Percentiles rank a stretch among this genome's conserved stretches.
Evolutionary conservation across 2,888 invertebrate genomes (phyloP).

Genomic region (Drymonia ruficornis): DNA sequence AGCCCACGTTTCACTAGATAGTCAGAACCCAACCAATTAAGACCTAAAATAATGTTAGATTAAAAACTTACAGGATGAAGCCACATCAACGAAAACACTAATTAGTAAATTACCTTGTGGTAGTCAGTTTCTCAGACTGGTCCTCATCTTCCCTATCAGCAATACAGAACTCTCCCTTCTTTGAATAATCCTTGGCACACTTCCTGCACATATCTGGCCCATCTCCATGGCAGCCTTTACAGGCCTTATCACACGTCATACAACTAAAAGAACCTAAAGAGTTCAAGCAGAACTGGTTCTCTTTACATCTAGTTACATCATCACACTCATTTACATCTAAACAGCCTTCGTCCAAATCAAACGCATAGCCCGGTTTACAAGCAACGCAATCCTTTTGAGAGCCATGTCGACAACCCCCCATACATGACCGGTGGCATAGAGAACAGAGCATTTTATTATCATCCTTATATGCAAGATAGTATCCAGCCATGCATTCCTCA

Average conservation of each 20-base stretch:
- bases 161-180: conserved; percentile 91
- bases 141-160: conserved; percentile 83
- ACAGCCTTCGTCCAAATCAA: conserved; percentile 91
- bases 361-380: conserved; percentile 89
- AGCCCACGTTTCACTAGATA: too few species aligned
- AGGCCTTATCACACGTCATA: conserved; percentile 93
- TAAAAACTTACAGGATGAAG: too few species aligned
- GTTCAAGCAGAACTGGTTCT: conserved; percentile 94
- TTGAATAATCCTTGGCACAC: conserved; percentile 90
- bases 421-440: conserved; percentile 92
- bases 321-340: conserved; percentile 94
- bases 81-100: not conserved
- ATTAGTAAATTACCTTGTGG: conserved; percentile 58
- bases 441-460: conserved; percentile 90
- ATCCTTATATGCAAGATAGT: conserved; percentile 90
- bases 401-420: conserved; percentile 89
- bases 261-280: conserved; percentile 93
- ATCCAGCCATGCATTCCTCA: conserved; percentile 89
- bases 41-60: too few species aligned
- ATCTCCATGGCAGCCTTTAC: conserved; percentile 93
- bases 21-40: too few species aligned
- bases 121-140: conserved; percentile 61
- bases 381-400: conserved; percentile 87
- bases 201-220: conserved; percentile 95
- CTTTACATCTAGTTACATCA: conserved; percentile 78